These are phyloP conservation scores for Oncorhynchus mykiss DNA, from an alignment of 2,113 vertebrate species.

Conservation along the genomic window DNA sequence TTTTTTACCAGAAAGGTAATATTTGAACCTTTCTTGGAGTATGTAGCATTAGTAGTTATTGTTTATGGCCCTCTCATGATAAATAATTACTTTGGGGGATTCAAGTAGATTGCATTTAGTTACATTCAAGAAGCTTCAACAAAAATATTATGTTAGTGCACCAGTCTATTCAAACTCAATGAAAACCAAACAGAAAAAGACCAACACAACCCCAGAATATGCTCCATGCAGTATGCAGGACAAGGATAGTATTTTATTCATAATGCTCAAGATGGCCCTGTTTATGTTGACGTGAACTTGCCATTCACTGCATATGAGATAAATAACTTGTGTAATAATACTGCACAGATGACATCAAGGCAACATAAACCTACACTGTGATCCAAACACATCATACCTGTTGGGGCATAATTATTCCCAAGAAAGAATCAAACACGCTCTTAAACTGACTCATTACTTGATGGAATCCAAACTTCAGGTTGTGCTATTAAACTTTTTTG, in stretches of 20 bases:
- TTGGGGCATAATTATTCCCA: slow-evolving; percentile 81
- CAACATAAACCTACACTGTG: slow-evolving; percentile 82
- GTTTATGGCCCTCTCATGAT: too few species aligned
- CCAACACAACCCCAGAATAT: slow-evolving; percentile 20
- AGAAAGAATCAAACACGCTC: slow-evolving; percentile 91
- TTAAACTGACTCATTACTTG: slow-evolving; percentile 81
- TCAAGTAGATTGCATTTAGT: too few species aligned
- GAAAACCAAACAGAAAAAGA: slow-evolving; percentile 45
- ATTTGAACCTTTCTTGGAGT: too few species aligned
- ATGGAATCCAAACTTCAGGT: too few species aligned
- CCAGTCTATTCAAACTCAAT: slow-evolving; percentile 14
- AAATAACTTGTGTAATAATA: not conserved
- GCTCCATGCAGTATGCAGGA: slow-evolving; percentile 21
- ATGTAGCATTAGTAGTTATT: too few species aligned
- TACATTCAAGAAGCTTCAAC: slow-evolving; percentile 47
- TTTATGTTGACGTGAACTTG: slow-evolving; percentile 35
- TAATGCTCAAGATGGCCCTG: not conserved
- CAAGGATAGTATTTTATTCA: not conserved
- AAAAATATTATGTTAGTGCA: slow-evolving; percentile 15
- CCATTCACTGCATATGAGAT: slow-evolving; percentile 14
- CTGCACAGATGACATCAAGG: slow-evolving; percentile 37
- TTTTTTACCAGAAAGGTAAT: too few species aligned
- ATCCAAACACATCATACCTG: slow-evolving; percentile 78
- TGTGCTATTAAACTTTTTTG: too few species aligned
- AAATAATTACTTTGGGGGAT: too few species aligned